Percentiles rank a stretch among this genome's conserved stretches.
Evolutionary conservation across 2,888 invertebrate species (phyloP).

Genomic region (Marronus borbonicus): DNA sequence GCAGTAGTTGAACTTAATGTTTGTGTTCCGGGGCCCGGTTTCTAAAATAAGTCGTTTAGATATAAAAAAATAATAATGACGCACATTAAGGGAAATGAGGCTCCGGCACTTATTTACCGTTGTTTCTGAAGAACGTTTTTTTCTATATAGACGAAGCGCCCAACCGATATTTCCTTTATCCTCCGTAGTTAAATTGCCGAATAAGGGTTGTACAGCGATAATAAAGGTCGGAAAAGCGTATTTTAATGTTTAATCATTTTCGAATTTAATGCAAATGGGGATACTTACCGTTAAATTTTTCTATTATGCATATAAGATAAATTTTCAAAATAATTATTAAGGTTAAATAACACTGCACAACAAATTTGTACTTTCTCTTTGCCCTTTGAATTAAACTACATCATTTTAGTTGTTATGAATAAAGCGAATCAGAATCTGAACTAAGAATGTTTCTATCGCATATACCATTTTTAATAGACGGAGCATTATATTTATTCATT

Average conservation of each 20-base stretch:
- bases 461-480: too few species aligned
- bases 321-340: neutral
- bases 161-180: constrained; percentile 42
- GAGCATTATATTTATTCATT: too few species aligned
- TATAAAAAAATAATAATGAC: constrained; percentile 47
- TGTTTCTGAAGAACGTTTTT: constrained; percentile 40
- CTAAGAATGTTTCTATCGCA: too few species aligned
- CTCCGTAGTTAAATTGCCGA: constrained; percentile 42
- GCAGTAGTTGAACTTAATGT: constrained; percentile 43
- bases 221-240: constrained; percentile 20
- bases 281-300: neutral
- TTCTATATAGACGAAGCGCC: constrained; percentile 31
- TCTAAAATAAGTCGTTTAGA: constrained; percentile 44
- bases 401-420: too few species aligned
- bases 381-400: too few species aligned
- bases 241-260: constrained; percentile 12
- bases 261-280: constrained; percentile 20
- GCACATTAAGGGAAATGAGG: constrained; percentile 48
- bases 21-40: constrained; percentile 13
- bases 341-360: neutral
- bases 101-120: constrained; percentile 41
- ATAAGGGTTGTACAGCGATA: constrained; percentile 36
- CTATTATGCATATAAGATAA: neutral
- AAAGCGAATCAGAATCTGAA: too few species aligned
- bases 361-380: too few species aligned